A percentile compares a stretch with the other conserved stretches of the same genome.
These are phyloP conservation scores for Petrophora chlorosata DNA, from an alignment of 2,888 invertebrate genomes.

Conservation along the genomic window DNA sequence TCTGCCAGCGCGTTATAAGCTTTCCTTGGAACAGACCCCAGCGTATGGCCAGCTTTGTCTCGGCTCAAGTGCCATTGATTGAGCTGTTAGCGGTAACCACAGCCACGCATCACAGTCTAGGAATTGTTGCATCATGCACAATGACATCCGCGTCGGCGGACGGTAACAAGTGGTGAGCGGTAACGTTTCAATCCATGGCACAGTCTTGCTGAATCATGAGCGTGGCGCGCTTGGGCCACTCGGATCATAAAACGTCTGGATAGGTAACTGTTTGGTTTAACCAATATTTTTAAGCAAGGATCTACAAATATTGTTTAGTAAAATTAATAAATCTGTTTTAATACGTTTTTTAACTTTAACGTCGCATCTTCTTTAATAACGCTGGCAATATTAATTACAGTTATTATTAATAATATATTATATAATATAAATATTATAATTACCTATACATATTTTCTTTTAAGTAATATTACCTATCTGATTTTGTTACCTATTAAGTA, in stretches of 20 bases:
- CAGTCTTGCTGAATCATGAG: slow-evolving; percentile 53
- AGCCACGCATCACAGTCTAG: slow-evolving; percentile 12
- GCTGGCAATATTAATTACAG: too few relatives aligned
- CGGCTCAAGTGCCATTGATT: background rate
- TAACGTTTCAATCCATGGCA: slow-evolving; percentile 50
- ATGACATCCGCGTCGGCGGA: slow-evolving; percentile 27
- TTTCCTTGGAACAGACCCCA: too few relatives aligned
- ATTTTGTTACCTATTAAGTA: too few relatives aligned
- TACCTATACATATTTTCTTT: too few relatives aligned
- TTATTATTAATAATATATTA: too few relatives aligned
- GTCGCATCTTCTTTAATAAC: too few relatives aligned
- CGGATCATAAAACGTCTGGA: slow-evolving; percentile 27
- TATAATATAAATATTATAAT: too few relatives aligned
- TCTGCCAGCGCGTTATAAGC: too few relatives aligned
- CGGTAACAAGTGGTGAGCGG: slow-evolving; percentile 50
- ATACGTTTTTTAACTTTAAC: too few relatives aligned
- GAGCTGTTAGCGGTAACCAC: background rate
- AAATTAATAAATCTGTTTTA: too few relatives aligned
- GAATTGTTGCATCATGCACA: slow-evolving; percentile 28
- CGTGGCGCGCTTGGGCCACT: slow-evolving; percentile 14
- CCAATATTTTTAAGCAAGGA: too few relatives aligned
- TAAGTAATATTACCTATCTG: too few relatives aligned
- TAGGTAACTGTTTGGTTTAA: slow-evolving; percentile 14
- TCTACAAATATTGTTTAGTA: background rate
- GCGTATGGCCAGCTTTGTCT: background rate